Conservation (phyloP, 2,888 invertebrate species). For the Sialis lutaria region DNA sequence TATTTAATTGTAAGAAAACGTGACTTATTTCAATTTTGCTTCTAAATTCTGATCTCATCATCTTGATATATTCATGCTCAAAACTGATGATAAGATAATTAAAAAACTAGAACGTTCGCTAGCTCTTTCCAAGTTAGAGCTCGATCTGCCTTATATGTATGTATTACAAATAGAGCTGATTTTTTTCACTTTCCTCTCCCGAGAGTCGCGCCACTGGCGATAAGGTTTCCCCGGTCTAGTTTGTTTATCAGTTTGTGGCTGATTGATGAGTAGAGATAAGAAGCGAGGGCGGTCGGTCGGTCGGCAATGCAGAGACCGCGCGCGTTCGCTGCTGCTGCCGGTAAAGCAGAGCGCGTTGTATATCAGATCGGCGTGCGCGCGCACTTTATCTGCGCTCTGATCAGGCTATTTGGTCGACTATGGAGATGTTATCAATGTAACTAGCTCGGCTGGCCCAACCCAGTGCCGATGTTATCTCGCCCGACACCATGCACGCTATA, state of each 20-base stretch:
- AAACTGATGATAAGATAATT: no score
- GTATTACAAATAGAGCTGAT: conserved; percentile 6
- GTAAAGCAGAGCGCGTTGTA: no score
- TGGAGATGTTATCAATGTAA: conserved; percentile 36
- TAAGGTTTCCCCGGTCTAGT: conserved; percentile 26
- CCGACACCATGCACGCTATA: not conserved
- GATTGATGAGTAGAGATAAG: conserved; percentile 29
- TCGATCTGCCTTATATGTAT: no score
- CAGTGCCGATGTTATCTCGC: conserved; percentile 11
- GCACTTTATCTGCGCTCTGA: conserved; percentile 20
- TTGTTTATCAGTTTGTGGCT: conserved; percentile 27
- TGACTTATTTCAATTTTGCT: no score
- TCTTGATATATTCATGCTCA: no score
- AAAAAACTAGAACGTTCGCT: no score
- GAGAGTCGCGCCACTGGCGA: conserved; percentile 27
- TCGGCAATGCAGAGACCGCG: conserved; percentile 18
- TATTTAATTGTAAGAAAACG: no score
- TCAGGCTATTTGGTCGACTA: conserved; percentile 28
- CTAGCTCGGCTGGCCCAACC: conserved; percentile 33
- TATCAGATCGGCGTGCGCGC: conserved; percentile 20
- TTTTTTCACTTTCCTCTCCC: no score
- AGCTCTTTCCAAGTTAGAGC: no score
- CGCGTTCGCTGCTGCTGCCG: conserved; percentile 15
- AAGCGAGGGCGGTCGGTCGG: conserved; percentile 18
- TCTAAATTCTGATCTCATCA: no score